Percentiles rank a stretch among this genome's conserved stretches.
These are phyloP conservation scores for Mactromeris polynyma DNA, from an alignment of 2,888 invertebrate species.

Conservation along the genomic window DNA sequence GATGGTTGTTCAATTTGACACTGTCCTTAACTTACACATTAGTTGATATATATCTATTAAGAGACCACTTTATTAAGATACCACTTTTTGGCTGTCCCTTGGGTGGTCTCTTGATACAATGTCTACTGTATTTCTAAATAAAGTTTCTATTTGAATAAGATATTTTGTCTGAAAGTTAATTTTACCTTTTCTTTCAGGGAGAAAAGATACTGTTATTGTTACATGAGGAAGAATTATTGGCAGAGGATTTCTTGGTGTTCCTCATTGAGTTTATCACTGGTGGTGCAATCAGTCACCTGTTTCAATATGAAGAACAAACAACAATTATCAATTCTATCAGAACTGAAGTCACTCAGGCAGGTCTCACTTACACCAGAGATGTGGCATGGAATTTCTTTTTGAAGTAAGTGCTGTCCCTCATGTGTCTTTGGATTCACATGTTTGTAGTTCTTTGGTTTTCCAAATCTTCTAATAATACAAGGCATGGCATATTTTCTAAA, in stretches of 20 bases:
- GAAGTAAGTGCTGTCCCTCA: conserved; percentile 72
- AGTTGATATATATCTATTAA: no score
- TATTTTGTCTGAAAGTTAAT: neutral
- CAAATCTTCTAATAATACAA: no score
- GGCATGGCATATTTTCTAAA: no score
- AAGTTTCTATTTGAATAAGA: no score
- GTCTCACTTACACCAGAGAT: conserved; percentile 86
- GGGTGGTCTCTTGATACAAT: no score
- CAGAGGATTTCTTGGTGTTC: conserved; percentile 86
- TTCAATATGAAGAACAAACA: conserved; percentile 86
- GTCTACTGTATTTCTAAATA: no score
- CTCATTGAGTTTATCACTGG: conserved; percentile 86
- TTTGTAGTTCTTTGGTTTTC: no score
- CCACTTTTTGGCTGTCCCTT: no score
- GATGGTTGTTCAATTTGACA: no score
- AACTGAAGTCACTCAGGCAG: conserved; percentile 87
- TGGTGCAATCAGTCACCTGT: conserved; percentile 86
- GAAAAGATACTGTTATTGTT: conserved; percentile 85
- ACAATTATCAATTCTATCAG: conserved; percentile 87
- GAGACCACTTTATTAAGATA: no score
- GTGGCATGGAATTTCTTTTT: conserved; percentile 87
- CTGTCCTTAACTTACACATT: no score
- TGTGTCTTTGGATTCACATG: neutral
- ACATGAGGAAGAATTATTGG: conserved; percentile 85
- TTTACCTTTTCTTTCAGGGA: conserved; percentile 76